Evolutionary conservation across 2,113 vertebrate genomes (phyloP).

Genomic region (Pelmatolapia mariae): DNA sequence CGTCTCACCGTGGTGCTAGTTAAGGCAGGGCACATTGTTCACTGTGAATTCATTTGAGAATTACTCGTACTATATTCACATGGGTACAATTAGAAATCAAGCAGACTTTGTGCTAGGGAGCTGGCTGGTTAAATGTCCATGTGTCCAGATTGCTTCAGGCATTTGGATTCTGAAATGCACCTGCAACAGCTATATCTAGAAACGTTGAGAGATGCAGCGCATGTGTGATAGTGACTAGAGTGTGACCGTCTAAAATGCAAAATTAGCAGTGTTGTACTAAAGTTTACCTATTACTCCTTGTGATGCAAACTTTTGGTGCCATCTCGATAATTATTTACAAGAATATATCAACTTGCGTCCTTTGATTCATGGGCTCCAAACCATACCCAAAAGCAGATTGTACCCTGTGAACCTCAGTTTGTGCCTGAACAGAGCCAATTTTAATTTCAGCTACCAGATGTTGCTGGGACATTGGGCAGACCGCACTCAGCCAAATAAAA

Average conservation of each 20-base stretch:
- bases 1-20: background rate
- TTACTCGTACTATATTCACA: background rate
- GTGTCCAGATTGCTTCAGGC: background rate
- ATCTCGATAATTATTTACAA: background rate
- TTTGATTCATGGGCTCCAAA: background rate
- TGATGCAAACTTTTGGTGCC: background rate
- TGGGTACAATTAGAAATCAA: background rate
- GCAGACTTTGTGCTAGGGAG: background rate
- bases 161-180: background rate
- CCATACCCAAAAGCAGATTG: background rate
- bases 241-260: background rate
- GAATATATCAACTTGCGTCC: background rate
- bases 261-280: background rate
- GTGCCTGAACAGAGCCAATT: background rate
- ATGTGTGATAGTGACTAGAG: background rate
- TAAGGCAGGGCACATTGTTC: background rate
- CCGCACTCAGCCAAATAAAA: constrained; percentile 33
- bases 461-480: constrained; percentile 23
- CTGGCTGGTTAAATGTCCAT: background rate
- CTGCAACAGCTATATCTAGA: background rate
- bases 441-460: constrained; percentile 41
- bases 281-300: background rate
- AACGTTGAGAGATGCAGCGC: background rate
- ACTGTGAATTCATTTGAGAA: background rate
- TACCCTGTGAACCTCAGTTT: background rate